A percentile compares a stretch with the other conserved stretches of the same genome.
Evolutionary conservation across 2,888 invertebrate species (phyloP).

Genomic region (Spodoptera picta): DNA sequence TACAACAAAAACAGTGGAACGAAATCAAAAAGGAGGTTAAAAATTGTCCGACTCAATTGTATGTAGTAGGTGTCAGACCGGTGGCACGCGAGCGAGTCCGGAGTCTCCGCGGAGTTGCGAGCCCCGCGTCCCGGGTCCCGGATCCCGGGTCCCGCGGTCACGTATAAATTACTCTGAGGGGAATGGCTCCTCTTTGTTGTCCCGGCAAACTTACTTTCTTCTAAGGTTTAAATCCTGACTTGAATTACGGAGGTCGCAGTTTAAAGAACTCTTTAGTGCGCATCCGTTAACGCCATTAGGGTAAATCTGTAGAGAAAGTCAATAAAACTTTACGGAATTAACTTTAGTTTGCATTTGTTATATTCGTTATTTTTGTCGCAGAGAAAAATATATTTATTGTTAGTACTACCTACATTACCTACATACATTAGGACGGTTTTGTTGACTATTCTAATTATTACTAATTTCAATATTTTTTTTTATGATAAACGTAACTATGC

Average conservation of each 20-base stretch:
- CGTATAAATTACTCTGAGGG: constrained; percentile 86
- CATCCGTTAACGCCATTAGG: constrained; percentile 67
- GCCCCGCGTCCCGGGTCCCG: constrained; percentile 18
- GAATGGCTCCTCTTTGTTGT: constrained; percentile 82
- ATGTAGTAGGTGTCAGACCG: constrained; percentile 64
- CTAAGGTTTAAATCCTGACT: constrained; percentile 84
- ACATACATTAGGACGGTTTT: too few species aligned
- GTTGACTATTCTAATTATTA: too few species aligned
- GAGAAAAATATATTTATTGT: neutral
- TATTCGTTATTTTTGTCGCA: constrained; percentile 11
- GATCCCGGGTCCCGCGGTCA: constrained; percentile 73
- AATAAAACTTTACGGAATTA: constrained; percentile 65
- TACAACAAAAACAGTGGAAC: constrained; percentile 56
- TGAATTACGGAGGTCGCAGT: constrained; percentile 80
- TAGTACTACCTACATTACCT: too few species aligned
- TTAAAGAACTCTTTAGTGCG: constrained; percentile 76
- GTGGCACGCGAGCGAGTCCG: constrained; percentile 71
- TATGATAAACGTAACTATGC: too few species aligned
- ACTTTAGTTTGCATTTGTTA: constrained; percentile 59
- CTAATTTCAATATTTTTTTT: too few species aligned
- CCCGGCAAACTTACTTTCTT: constrained; percentile 83
- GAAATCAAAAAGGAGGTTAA: constrained; percentile 64
- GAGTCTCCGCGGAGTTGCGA: constrained; percentile 70
- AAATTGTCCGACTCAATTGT: constrained; percentile 69
- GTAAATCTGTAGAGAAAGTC: constrained; percentile 60